phyloP scores from a whole-genome alignment of 1,140 invertebrate species.

The Popillia japonica region DNA sequence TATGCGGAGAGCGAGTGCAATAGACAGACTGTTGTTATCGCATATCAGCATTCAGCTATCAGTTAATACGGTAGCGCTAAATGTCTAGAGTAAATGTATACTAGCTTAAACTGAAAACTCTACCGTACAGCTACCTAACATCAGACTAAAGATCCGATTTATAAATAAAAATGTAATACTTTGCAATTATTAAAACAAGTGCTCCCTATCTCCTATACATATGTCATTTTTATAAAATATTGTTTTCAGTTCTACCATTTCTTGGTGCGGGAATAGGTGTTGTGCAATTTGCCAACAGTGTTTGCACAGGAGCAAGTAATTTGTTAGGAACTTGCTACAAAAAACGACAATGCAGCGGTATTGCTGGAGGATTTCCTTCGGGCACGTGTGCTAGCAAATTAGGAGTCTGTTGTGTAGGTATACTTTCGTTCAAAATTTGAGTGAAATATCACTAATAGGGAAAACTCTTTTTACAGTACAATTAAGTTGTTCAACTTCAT shows the following conservation, averaged over 20 bases:
- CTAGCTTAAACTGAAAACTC: no score
- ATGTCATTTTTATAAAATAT: background rate
- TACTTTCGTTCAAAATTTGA: background rate
- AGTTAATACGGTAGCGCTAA: no score
- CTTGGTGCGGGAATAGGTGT: conserved; percentile 63
- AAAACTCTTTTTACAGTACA: conserved; percentile 66
- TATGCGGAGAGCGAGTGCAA: no score
- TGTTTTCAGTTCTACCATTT: background rate
- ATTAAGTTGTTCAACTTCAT: conserved; percentile 71
- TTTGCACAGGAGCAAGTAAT: conserved; percentile 70
- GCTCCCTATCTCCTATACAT: no score
- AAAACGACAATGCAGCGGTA: conserved; percentile 74
- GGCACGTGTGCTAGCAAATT: conserved; percentile 74
- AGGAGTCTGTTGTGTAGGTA: conserved; percentile 81
- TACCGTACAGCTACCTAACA: no score
- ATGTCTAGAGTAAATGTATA: no score
- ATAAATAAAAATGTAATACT: no score
- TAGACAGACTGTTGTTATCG: no score
- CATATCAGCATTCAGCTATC: no score
- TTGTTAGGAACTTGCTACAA: conserved; percentile 80
- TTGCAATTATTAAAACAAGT: no score
- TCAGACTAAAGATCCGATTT: no score
- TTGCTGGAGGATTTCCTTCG: conserved; percentile 70
- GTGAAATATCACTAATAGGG: background rate
- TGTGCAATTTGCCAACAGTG: conserved; percentile 74